These are phyloP conservation scores for Clarias laeviceps DNA, from an alignment of 2,797 vertebrate species.

Conservation along the genomic window DNA sequence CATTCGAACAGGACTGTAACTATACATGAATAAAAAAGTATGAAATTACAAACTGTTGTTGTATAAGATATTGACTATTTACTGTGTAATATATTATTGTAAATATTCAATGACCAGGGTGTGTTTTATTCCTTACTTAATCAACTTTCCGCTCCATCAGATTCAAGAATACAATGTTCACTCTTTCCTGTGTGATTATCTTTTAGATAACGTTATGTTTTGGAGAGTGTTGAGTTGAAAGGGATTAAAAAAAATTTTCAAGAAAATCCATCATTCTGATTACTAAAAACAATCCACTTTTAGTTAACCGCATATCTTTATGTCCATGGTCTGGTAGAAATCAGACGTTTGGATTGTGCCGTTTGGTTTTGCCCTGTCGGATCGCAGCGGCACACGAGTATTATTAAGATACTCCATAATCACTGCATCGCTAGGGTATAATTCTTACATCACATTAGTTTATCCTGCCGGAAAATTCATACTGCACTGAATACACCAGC, in stretches of 20 bases:
- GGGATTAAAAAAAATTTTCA: not conserved
- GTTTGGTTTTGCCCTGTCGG: conserved; percentile 33
- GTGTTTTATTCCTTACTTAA: not conserved
- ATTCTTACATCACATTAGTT: not conserved
- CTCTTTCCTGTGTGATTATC: not conserved
- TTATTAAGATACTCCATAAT: not conserved
- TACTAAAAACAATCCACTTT: not conserved
- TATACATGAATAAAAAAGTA: not conserved
- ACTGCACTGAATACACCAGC: not conserved
- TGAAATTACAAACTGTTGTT: not conserved
- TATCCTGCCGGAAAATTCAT: not conserved
- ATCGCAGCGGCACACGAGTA: not conserved
- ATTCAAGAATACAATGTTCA: not conserved
- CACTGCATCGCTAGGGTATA: not conserved
- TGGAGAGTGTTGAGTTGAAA: not conserved
- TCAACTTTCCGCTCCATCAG: not conserved
- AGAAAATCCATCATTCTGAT: not conserved
- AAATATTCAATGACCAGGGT: not conserved
- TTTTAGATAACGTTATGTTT: not conserved
- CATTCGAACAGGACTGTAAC: not conserved
- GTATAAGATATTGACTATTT: not conserved
- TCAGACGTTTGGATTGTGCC: conserved; percentile 41
- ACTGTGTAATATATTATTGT: not conserved
- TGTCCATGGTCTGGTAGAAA: conserved; percentile 28
- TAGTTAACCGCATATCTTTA: not conserved